Base-by-base conservation (phyloP, 2,113 vertebrate species). In the Paradisaea rubra region DNA sequence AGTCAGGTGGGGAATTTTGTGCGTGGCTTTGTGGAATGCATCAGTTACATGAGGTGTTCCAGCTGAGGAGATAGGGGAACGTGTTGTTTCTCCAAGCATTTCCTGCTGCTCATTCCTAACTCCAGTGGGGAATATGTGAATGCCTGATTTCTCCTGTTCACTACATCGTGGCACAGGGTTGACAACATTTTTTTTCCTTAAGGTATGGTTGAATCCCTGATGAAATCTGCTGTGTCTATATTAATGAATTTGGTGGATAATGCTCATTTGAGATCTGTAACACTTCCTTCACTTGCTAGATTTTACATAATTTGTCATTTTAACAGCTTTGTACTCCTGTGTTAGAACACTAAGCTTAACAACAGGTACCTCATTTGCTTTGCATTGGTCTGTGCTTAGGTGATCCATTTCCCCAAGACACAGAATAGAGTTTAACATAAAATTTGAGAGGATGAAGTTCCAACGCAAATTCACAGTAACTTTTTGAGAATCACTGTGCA, bases 1-100 rank as follows among this genome's bases (percentile, higher is more conserved):
- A 64, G 78, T 61, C 27, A 28, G 28, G 73, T 16, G 54, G 59
- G 42, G 90, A 72, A 19, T 35, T 33, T 5, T 39, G 24, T 57
- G 21, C 12, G 42, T 83, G 47, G 25, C 39, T 86, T 47, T 89
- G 31, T 45, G 44, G 69, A 70, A 41, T 60, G 23, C 24, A n/a
- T 49, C 52, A 24, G 37, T 87, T 82, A 30, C 4, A 39, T 13
- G 28, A 83, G 24, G 54, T 49, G 4, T 69, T 81, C 70, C 54
- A 56, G 1, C 15, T 47, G n/a, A 79, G 63, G 68, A 65, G 31
- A 45, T 0, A 8, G 28, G 41, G 18, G 13, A 42, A 9, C 0
- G 1, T 45, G 39, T 18, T 72, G 11, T 52, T 68, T 37, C 7
- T 33, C 25, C 71, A 44, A 63, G 49, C 30, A 27, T 59, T 90